Percentiles rank a stretch among this genome's conserved stretches.
Evolutionary conservation across 2,888 invertebrate genomes (phyloP).

Genomic region (Nasonia oneida): DNA sequence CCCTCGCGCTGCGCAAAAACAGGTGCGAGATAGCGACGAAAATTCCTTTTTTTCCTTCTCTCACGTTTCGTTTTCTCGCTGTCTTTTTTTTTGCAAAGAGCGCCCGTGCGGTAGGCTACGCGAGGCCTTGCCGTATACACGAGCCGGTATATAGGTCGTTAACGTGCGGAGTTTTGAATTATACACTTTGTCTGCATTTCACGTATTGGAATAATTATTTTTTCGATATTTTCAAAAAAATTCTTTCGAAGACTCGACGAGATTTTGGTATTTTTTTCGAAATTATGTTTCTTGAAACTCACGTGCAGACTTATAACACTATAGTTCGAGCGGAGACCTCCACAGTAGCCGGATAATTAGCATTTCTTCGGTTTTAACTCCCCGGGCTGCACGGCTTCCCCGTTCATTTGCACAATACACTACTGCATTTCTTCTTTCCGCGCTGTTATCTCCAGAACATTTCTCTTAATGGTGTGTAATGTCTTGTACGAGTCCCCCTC

Average conservation of each 20-base stretch:
- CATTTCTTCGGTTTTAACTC: slow-evolving; percentile 36
- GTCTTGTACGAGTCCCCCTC: neutral
- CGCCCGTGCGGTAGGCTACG: neutral
- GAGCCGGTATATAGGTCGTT: slow-evolving; percentile 7
- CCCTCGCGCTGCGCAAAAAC: slow-evolving; percentile 38
- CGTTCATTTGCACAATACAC: slow-evolving; percentile 35
- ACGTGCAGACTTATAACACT: neutral
- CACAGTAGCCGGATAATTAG: neutral
- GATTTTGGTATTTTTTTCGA: neutral
- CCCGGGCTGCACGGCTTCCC: neutral
- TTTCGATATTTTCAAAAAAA: neutral
- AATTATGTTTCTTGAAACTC: too few relatives aligned
- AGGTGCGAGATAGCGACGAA: slow-evolving; percentile 59
- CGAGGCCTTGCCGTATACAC: neutral
- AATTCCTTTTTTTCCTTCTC: slow-evolving; percentile 33
- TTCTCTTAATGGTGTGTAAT: slow-evolving; percentile 48
- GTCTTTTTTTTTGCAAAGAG: neutral
- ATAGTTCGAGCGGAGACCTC: neutral
- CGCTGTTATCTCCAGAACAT: slow-evolving; percentile 35
- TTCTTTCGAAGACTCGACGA: neutral
- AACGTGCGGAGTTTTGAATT: slow-evolving; percentile 22
- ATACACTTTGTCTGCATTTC: neutral
- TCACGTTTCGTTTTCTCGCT: neutral
- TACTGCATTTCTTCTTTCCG: slow-evolving; percentile 33
- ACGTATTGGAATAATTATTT: neutral